Conservation (phyloP, 2,888 invertebrate species). For the Idaea biselata region DNA sequence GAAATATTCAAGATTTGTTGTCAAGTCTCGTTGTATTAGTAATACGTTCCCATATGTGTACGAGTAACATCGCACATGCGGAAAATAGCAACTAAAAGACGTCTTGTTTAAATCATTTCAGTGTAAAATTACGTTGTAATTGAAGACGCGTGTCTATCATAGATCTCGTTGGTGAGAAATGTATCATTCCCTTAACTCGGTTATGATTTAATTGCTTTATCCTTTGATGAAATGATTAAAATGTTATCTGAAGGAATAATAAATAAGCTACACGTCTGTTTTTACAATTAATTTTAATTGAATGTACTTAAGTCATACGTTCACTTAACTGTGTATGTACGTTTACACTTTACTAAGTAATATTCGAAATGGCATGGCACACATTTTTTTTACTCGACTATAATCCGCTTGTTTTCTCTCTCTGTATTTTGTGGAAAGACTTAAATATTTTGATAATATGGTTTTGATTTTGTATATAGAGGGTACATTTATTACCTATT, state of each 20-base stretch:
- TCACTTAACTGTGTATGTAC: background rate
- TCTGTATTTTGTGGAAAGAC: no score
- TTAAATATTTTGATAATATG: no score
- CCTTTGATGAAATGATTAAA: background rate
- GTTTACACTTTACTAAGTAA: no score
- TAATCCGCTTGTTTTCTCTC: no score
- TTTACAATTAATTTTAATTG: background rate
- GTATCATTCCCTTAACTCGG: background rate
- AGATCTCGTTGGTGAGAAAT: background rate
- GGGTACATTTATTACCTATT: no score
- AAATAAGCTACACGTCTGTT: background rate
- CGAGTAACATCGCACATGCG: constrained; percentile 24
- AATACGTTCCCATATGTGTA: background rate
- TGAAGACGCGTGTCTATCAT: background rate
- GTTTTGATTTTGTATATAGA: no score
- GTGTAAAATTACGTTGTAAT: constrained; percentile 19
- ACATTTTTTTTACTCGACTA: no score
- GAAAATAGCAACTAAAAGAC: constrained; percentile 22
- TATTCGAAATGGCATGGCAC: no score
- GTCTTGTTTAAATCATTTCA: constrained; percentile 20
- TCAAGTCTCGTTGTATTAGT: background rate
- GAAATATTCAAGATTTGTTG: no score
- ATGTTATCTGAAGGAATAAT: background rate
- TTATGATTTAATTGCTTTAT: background rate
- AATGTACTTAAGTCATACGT: background rate